Percentiles rank a stretch among this genome's conserved stretches.
Conservation (phyloP, 1,140 invertebrate species). For the Harpegnathos saltator region DNA sequence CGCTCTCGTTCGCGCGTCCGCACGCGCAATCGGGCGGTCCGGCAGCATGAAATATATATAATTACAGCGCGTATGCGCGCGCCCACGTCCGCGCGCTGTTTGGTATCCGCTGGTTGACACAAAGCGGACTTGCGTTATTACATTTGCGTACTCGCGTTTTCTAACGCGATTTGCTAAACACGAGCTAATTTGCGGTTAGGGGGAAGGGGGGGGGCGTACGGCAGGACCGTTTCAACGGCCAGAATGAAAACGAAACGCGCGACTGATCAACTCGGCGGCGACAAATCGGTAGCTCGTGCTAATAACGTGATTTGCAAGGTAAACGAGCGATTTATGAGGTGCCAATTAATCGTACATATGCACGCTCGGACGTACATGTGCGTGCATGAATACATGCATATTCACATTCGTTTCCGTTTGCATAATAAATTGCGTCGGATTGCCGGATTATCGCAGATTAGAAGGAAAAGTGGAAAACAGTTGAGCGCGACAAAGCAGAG, state of each 20-base stretch:
- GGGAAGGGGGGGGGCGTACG: too few species aligned
- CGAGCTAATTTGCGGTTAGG: constrained; percentile 41
- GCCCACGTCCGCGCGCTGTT: neutral
- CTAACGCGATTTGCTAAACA: constrained; percentile 4
- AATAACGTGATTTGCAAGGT: constrained; percentile 60
- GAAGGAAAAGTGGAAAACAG: too few species aligned
- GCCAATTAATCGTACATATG: constrained; percentile 51
- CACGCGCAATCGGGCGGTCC: constrained; percentile 1
- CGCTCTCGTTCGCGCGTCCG: too few species aligned
- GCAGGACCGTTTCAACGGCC: neutral
- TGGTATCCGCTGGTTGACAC: constrained; percentile 39
- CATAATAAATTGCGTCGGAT: constrained; percentile 11
- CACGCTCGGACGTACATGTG: neutral
- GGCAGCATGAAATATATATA: constrained; percentile 45
- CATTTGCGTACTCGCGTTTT: constrained; percentile 44
- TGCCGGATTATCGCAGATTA: neutral
- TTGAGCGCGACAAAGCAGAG: too few species aligned
- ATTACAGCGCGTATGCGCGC: constrained; percentile 9
- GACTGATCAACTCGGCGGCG: constrained; percentile 22
- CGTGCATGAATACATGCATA: constrained; percentile 2
- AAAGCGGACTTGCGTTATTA: neutral
- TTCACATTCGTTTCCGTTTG: constrained; percentile 39
- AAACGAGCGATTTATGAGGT: constrained; percentile 58
- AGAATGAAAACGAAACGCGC: constrained; percentile 33
- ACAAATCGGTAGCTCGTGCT: constrained; percentile 42